Percentiles rank a stretch among this genome's conserved stretches.
phyloP scores from a whole-genome alignment of 2,888 invertebrate genomes.

The Acanthococcus lagerstroemiae region DNA sequence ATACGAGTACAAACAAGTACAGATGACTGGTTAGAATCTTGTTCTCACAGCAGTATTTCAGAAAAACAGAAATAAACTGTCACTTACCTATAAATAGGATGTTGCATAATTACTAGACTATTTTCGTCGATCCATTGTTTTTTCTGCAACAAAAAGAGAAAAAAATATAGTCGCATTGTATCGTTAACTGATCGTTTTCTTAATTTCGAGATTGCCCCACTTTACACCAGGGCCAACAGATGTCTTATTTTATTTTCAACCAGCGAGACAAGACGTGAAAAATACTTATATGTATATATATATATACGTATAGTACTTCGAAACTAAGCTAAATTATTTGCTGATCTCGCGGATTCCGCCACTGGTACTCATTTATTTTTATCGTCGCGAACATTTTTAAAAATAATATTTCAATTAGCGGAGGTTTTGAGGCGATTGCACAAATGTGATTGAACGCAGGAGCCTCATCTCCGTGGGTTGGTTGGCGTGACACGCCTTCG shows the following conservation, averaged over 20 bases:
- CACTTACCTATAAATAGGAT: constrained; percentile 71
- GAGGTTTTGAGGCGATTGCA: too few relatives aligned
- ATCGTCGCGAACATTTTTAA: not conserved
- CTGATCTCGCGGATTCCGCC: too few relatives aligned
- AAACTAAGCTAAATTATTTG: not conserved
- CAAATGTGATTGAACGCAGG: too few relatives aligned
- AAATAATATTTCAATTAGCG: too few relatives aligned
- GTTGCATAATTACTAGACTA: constrained; percentile 69
- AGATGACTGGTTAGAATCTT: constrained; percentile 13
- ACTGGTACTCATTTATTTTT: not conserved
- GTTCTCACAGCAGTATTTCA: constrained; percentile 25
- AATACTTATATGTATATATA: too few relatives aligned
- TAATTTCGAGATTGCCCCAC: constrained; percentile 4
- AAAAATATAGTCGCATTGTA: constrained; percentile 9
- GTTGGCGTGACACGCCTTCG: too few relatives aligned
- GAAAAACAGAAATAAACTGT: constrained; percentile 27
- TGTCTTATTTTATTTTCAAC: constrained; percentile 15
- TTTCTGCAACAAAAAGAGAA: constrained; percentile 49
- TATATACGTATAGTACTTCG: not conserved
- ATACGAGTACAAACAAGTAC: constrained; percentile 5
- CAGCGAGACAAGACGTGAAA: too few relatives aligned
- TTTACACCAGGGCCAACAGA: constrained; percentile 17
- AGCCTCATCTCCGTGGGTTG: too few relatives aligned
- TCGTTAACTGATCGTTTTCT: constrained; percentile 22
- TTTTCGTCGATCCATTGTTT: constrained; percentile 69